phyloP scores from a whole-genome alignment of 2,888 invertebrate genomes.

The Lamellibrachia columna region DNA sequence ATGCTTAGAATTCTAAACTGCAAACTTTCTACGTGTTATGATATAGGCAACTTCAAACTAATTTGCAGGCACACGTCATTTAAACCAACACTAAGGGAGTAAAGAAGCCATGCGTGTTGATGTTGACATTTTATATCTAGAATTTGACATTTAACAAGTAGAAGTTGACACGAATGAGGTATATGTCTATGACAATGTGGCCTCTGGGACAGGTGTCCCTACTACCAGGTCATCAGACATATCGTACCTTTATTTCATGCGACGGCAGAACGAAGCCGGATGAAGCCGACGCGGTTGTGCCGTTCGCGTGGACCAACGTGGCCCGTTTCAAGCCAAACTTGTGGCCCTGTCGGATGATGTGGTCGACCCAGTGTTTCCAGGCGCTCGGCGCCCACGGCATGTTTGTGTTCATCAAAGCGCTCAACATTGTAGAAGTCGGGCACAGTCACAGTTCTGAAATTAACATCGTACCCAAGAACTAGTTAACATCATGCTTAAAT shows the following conservation, averaged over 20 bases:
- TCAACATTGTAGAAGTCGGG: constrained; percentile 23
- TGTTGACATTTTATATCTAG: too few relatives aligned
- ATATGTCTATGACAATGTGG: too few relatives aligned
- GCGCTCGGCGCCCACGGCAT: constrained; percentile 32
- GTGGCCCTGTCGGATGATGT: constrained; percentile 34
- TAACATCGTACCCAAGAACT: neutral
- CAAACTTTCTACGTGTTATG: too few relatives aligned
- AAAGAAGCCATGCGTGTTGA: too few relatives aligned
- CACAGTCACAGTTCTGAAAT: neutral
- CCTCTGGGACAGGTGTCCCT: too few relatives aligned
- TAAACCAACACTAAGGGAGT: too few relatives aligned
- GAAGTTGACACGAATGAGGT: too few relatives aligned
- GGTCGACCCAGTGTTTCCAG: constrained; percentile 35
- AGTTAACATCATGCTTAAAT: neutral
- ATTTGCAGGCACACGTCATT: too few relatives aligned
- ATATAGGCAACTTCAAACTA: too few relatives aligned
- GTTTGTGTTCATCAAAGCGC: constrained; percentile 26
- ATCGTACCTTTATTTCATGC: constrained; percentile 26
- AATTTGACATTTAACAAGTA: too few relatives aligned
- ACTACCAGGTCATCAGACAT: neutral
- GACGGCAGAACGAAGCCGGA: constrained; percentile 25
- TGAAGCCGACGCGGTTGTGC: constrained; percentile 25
- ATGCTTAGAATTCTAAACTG: too few relatives aligned
- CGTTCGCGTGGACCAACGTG: constrained; percentile 28
- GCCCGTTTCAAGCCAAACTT: constrained; percentile 33